phyloP scores from a whole-genome alignment of 1,140 invertebrate species.

The Trissolcus basalis region DNA sequence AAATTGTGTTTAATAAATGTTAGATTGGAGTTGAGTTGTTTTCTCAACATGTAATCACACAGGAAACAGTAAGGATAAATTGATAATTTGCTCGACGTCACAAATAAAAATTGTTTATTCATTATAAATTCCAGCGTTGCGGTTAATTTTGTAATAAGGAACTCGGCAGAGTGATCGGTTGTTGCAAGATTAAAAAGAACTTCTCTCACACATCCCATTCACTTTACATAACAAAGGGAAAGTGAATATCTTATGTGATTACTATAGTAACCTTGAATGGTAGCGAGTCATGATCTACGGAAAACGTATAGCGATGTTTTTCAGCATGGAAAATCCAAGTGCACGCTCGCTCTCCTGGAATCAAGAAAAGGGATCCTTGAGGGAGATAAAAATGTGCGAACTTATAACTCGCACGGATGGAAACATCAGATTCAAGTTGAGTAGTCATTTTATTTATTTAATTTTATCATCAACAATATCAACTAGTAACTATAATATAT shows the following conservation, averaged over 20 bases:
- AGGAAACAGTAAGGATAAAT: constrained; percentile 5
- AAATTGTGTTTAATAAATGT: no score
- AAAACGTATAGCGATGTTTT: constrained; percentile 40
- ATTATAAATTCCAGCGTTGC: constrained; percentile 34
- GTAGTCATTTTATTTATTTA: constrained; percentile 27
- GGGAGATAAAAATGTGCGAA: neutral
- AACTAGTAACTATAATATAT: constrained; percentile 20
- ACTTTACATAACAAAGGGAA: constrained; percentile 62
- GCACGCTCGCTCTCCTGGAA: constrained; percentile 29
- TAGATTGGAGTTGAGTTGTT: no score
- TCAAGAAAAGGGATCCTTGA: constrained; percentile 18
- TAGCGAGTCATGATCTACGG: constrained; percentile 54
- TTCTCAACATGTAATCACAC: neutral
- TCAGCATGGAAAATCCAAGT: constrained; percentile 46
- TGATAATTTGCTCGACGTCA: constrained; percentile 14
- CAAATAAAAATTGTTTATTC: constrained; percentile 23
- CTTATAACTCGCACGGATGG: neutral
- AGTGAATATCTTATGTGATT: constrained; percentile 61
- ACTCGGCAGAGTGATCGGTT: constrained; percentile 29
- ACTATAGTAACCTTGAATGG: constrained; percentile 60
- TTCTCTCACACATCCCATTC: constrained; percentile 59
- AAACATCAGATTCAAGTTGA: constrained; percentile 8
- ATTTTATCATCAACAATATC: constrained; percentile 19
- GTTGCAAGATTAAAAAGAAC: constrained; percentile 45
- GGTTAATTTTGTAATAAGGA: constrained; percentile 48